Percentiles rank a stretch among this genome's conserved stretches.
These are phyloP conservation scores for Actinia equina DNA, from an alignment of 64 coral and sea anemone genomes.

Conservation along the genomic window DNA sequence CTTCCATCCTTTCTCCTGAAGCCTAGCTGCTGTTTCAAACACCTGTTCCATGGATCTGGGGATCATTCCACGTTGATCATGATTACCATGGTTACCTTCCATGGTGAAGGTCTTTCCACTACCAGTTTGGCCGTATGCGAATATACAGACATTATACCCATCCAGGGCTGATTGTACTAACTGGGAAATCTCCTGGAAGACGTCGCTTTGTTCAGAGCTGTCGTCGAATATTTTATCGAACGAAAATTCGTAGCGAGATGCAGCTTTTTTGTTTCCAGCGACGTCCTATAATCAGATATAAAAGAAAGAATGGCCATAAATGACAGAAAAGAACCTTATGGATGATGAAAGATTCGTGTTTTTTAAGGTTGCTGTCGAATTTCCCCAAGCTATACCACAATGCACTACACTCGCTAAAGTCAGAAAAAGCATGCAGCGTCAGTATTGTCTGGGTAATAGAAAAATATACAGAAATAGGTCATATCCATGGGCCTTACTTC, in stretches of 20 bases:
- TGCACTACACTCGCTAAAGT: too few species aligned
- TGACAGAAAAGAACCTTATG: too few species aligned
- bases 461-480: too few species aligned
- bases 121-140: slow-evolving; percentile 93
- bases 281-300: slow-evolving; percentile 22
- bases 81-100: slow-evolving; percentile 64
- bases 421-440: too few species aligned
- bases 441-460: too few species aligned
- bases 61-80: slow-evolving; percentile 70
- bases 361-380: too few species aligned
- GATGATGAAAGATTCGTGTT: too few species aligned
- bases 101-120: slow-evolving; percentile 96
- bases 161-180: slow-evolving; percentile 83
- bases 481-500: slow-evolving; percentile 60
- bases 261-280: slow-evolving; percentile 51
- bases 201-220: slow-evolving; percentile 51
- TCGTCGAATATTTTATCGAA: slow-evolving; percentile 82
- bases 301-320: not conserved
- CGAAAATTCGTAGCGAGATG: slow-evolving; percentile 66
- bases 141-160: slow-evolving; percentile 96
- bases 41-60: slow-evolving; percentile 77
- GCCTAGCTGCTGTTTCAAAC: slow-evolving; percentile 40
- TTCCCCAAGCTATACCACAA: too few species aligned
- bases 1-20: slow-evolving; percentile 86
- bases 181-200: slow-evolving; percentile 89